Evolutionary conservation across 2,113 vertebrate genomes (phyloP).

Genomic region (Prinia subflava): DNA sequence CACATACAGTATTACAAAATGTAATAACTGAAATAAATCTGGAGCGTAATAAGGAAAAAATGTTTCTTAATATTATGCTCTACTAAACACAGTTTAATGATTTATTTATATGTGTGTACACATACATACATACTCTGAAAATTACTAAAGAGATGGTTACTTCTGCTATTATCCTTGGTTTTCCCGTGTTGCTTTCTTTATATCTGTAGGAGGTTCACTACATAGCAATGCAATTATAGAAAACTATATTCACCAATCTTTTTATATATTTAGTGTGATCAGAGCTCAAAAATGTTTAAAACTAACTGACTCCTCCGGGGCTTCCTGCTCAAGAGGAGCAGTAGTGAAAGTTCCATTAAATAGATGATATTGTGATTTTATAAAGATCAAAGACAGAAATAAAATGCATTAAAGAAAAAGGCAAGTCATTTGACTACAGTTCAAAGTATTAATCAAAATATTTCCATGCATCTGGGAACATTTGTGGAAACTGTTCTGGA

Average conservation of each 20-base stretch:
- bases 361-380: slow-evolving; percentile 13
- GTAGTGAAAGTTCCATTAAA: background rate
- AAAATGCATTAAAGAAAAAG: slow-evolving; percentile 10
- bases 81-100: background rate
- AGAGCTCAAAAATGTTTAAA: background rate
- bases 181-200: background rate
- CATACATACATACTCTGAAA: background rate
- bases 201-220: background rate
- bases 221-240: background rate
- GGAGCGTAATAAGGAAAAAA: background rate
- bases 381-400: slow-evolving; percentile 17
- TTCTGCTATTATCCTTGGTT: background rate
- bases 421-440: slow-evolving; percentile 31
- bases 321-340: background rate
- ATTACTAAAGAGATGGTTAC: background rate
- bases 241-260: background rate
- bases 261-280: background rate
- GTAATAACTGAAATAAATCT: background rate
- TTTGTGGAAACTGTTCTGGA: slow-evolving; percentile 44
- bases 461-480: slow-evolving; percentile 27
- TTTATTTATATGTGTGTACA: background rate
- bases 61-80: background rate
- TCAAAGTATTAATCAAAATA: slow-evolving; percentile 63
- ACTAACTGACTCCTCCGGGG: background rate
- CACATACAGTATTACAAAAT: background rate